Evolutionary conservation across 2,888 invertebrate species (phyloP), one percentile per base, ranked within the genome.

Genomic region (Aspidiotus rigidus): DNA sequence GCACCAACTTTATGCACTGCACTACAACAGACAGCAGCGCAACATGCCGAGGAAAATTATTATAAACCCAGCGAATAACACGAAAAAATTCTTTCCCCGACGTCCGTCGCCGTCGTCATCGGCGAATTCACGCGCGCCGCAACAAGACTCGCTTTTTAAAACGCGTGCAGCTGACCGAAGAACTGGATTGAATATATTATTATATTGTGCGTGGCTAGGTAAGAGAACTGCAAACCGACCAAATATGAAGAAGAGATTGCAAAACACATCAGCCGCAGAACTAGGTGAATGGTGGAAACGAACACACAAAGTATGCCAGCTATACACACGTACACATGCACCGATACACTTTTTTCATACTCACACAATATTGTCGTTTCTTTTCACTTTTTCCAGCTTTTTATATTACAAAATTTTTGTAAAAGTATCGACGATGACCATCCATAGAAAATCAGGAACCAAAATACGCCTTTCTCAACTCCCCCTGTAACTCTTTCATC

Each of bases 191-290:
- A 41, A 62, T 62, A 62, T 41, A 62, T 62, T 62, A 62, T 28
- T 28, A 28, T 28, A 28, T 62, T 44, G 64, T 44, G 57, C 57
- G 64, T 57, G 54, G 64, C 64, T 44, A 64, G 56, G 41, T 40
- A 57, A 13, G 59, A 59, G 42, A 49, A 28, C 42, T 59, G 56
- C 66, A 57, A 54, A 66, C 57, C 66, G 66, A 66, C 66, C 66
- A 66, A 66, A 66, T 66, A 66, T 66, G 66, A 66, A 66, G 49
- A 66, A 28, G 59, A 66, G 66, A 66, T 66, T 66, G 66, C 66
- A 60, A 66, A 66, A 66, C 59, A 59, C 28, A 59, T 16, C 59
- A 56, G 39, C 16, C 59, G 59, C 16, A 44, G 49, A 66, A 60
- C 57, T 44, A 66, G 66, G 66, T 66, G 66, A 66, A 66, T 66